Evolutionary conservation across 2,797 vertebrate genomes (phyloP), one percentile per base, ranked within the genome.

Genomic region (Selene dorsalis): DNA sequence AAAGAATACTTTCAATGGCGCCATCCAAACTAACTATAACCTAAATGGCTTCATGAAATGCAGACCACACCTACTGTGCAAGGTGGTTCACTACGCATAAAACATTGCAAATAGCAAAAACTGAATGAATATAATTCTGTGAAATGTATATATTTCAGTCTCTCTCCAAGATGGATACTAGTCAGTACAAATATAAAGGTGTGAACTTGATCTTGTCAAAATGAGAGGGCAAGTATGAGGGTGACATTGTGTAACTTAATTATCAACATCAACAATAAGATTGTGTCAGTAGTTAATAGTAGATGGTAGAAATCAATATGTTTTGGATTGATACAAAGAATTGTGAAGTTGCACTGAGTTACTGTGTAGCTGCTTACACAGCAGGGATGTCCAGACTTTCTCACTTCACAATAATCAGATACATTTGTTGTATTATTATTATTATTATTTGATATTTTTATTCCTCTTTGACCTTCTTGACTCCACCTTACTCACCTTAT

Each of bases 1-100:
- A 83, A 80, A 87, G 68, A 78, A 61, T 66, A 80, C 61, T 59
- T 80, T 66, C 52, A 79, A 53, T 76, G 72, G 59, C 84, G 45
- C 64, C 55, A 69, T 84, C 63, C 57, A 35, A 71, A 78, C 17
- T 62, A 69, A 79, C 61, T 60, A 43, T 22, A 60, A 68, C 35
- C 58, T 58, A 57, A 81, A 84, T 63, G 53, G 69, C 75, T 77
- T 60, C 60, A 65, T 32, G 32, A 80, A 80, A 78, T 60, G 14
- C 50, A 83, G 35, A 61, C 47, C 57, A 61, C 60, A 71, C 35
- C 61, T 63, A 24, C 16, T 24, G 48, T 30, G 14, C 38, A 67
- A 20, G 28, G 35, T 38, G 57, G 62, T 69, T 72, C 30, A 62
- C 22, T 30, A 24, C 13, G 62, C 47, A 52, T 13, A 55, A 28